Conservation (phyloP, 2,113 vertebrate species). For the Zingel zingel region DNA sequence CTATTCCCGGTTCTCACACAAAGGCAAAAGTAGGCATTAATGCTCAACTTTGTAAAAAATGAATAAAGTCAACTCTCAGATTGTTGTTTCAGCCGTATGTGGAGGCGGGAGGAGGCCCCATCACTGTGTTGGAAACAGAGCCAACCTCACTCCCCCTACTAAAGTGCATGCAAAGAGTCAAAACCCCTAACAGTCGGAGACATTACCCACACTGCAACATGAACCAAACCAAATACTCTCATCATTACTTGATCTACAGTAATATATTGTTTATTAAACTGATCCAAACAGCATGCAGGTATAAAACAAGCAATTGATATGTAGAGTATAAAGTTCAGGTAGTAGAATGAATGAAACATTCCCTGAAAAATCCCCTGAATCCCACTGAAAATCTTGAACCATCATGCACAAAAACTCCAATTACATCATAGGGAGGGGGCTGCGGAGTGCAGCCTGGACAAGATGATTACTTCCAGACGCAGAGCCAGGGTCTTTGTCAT, state of each 20-base stretch:
- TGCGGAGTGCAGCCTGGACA: constrained; percentile 66
- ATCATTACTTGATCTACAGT: neutral
- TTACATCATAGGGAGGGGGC: constrained; percentile 84
- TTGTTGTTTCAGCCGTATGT: constrained; percentile 73
- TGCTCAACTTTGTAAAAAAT: constrained; percentile 31
- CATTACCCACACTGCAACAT: neutral
- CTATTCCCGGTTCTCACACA: constrained; percentile 4
- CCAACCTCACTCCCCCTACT: constrained; percentile 60
- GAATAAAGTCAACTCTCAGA: constrained; percentile 41
- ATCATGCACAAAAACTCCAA: constrained; percentile 69
- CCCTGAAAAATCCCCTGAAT: constrained; percentile 60
- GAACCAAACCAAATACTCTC: neutral
- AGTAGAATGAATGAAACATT: constrained; percentile 55
- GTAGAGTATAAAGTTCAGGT: constrained; percentile 3
- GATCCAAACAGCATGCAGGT: neutral
- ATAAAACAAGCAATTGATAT: neutral
- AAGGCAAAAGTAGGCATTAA: constrained; percentile 7
- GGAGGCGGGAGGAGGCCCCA: constrained; percentile 66
- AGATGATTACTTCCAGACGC: constrained; percentile 86
- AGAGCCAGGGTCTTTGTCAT: constrained; percentile 75
- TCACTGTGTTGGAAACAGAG: constrained; percentile 57
- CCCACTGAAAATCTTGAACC: constrained; percentile 47
- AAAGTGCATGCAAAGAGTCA: constrained; percentile 22
- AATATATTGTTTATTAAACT: neutral
- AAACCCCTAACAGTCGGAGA: constrained; percentile 14